A percentile compares a stretch with the other conserved stretches of the same genome.
Evolutionary conservation across 2,797 vertebrate genomes (phyloP).

Genomic region (Intellagama lesueurii): DNA sequence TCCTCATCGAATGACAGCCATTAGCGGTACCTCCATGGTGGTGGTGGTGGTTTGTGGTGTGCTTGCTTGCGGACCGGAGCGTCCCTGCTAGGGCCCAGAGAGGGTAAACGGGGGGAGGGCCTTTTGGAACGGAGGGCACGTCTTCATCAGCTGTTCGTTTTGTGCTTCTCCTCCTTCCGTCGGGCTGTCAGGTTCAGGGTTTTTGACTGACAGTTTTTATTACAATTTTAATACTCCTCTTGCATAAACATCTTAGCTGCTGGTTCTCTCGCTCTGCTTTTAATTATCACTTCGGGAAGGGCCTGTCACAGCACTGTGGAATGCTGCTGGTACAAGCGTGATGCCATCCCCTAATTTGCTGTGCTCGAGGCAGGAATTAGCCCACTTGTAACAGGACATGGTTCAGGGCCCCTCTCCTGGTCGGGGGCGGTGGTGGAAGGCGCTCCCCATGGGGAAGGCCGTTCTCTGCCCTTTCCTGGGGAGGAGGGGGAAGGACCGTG

Average conservation of each 20-base stretch:
- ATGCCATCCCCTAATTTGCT: slow-evolving; percentile 27
- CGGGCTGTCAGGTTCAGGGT: slow-evolving; percentile 41
- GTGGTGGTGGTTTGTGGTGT: slow-evolving; percentile 36
- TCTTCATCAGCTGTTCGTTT: slow-evolving; percentile 66
- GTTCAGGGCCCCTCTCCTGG: slow-evolving; percentile 31
- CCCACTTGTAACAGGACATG: background rate
- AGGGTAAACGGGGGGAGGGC: background rate
- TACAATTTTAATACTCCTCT: slow-evolving; percentile 26
- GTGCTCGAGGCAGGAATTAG: slow-evolving; percentile 4
- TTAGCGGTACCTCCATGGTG: slow-evolving; percentile 11
- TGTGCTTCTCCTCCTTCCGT: slow-evolving; percentile 14
- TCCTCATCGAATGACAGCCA: slow-evolving; percentile 55
- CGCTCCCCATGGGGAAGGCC: background rate
- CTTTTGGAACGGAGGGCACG: background rate
- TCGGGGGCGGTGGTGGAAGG: slow-evolving; percentile 7
- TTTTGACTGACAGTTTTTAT: slow-evolving; percentile 51
- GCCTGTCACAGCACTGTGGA: slow-evolving; percentile 39
- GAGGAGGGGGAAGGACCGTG: background rate
- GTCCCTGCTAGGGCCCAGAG: slow-evolving; percentile 30
- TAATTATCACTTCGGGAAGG: slow-evolving; percentile 57
- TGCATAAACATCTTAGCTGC: slow-evolving; percentile 43
- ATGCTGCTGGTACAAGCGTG: background rate
- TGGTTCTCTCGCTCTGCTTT: slow-evolving; percentile 54
- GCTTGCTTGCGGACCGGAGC: slow-evolving; percentile 29
- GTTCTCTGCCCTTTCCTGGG: background rate